Evolutionary conservation across 2,888 invertebrate species (phyloP).

Genomic region (Trichogramma dendrolimi): DNA sequence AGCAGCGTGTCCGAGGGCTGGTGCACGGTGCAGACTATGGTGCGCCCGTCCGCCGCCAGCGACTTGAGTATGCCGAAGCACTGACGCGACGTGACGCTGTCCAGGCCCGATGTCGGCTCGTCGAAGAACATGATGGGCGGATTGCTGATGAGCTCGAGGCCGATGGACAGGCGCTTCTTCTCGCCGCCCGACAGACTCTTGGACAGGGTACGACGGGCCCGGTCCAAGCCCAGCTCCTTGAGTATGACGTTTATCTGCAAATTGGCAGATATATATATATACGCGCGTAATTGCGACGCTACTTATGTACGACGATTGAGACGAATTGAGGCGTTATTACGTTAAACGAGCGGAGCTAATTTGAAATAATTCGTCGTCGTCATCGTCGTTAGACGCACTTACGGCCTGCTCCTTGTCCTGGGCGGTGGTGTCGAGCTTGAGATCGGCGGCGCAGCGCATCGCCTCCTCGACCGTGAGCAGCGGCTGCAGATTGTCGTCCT

Average conservation of each 20-base stretch:
- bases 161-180: conserved; percentile 83
- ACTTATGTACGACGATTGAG: too few species aligned
- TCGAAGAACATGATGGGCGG: conserved; percentile 91
- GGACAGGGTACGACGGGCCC: conserved; percentile 65
- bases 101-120: conserved; percentile 89
- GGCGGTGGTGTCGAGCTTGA: conserved; percentile 70
- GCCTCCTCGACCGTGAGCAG: conserved; percentile 81
- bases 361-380: too few species aligned
- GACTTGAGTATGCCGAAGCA: conserved; percentile 75
- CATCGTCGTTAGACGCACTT: too few species aligned
- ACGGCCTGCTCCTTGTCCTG: conserved; percentile 38
- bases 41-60: conserved; percentile 77
- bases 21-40: conserved; percentile 84
- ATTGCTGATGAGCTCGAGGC: conserved; percentile 84
- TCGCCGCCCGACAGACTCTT: conserved; percentile 81
- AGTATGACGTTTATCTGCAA: conserved; percentile 75
- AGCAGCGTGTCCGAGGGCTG: conserved; percentile 84
- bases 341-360: too few species aligned
- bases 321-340: too few species aligned
- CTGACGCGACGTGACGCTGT: conserved; percentile 79
- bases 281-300: too few species aligned
- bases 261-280: conserved; percentile 1
- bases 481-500: conserved; percentile 77
- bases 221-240: conserved; percentile 68
- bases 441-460: conserved; percentile 79